Evolutionary conservation across 2,797 vertebrate genomes (phyloP).

Genomic region (Silurus lanzhouensis): DNA sequence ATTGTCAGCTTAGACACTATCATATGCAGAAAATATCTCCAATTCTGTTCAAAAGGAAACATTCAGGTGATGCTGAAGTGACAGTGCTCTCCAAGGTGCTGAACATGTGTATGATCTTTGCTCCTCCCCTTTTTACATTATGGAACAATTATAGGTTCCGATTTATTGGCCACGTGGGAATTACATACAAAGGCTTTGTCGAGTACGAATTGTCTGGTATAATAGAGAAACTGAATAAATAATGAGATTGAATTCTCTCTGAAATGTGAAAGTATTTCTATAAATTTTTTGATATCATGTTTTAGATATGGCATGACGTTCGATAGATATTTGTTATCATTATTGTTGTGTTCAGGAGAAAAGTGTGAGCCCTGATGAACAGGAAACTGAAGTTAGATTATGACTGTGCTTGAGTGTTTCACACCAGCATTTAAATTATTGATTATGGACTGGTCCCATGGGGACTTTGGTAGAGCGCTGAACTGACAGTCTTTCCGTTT

Average conservation of each 20-base stretch:
- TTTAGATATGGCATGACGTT: background rate
- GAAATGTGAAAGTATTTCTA: background rate
- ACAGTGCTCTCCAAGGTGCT: slow-evolving; percentile 59
- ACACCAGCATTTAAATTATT: slow-evolving; percentile 47
- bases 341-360: background rate
- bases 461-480: slow-evolving; percentile 30
- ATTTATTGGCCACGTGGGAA: background rate
- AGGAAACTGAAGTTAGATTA: slow-evolving; percentile 42
- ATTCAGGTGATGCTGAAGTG: background rate
- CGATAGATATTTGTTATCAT: background rate
- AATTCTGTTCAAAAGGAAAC: too few species aligned
- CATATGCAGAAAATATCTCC: background rate
- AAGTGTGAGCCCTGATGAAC: slow-evolving; percentile 23
- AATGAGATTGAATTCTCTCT: background rate
- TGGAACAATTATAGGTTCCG: background rate
- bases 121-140: background rate
- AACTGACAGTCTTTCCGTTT: slow-evolving; percentile 26
- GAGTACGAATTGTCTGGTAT: background rate
- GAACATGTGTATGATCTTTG: slow-evolving; percentile 29
- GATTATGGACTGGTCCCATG: slow-evolving; percentile 40
- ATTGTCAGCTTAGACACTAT: background rate
- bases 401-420: slow-evolving; percentile 41
- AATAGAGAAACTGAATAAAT: background rate
- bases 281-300: too few species aligned
- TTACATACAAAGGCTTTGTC: background rate